These are phyloP conservation scores for Platycheirus albimanus DNA, from an alignment of 2,888 invertebrate genomes.

Conservation along the genomic window DNA sequence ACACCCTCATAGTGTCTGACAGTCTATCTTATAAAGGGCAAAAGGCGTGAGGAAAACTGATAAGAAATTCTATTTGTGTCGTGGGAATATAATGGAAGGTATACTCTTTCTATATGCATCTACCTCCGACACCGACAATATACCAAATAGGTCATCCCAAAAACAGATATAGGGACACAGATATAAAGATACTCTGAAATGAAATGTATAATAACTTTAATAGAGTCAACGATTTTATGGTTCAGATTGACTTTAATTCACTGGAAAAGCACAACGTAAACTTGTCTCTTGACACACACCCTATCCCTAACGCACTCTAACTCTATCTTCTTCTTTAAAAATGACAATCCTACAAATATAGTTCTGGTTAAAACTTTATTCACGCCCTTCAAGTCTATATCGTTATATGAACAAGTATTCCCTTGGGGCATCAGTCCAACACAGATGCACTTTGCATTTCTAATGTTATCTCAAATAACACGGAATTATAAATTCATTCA, in stretches of 20 bases:
- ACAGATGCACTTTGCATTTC: constrained; percentile 68
- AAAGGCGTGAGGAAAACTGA: constrained; percentile 22
- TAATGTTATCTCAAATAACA: constrained; percentile 65
- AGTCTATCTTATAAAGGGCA: neutral
- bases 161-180: constrained; percentile 7
- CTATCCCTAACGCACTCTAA: too few relatives aligned
- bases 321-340: too few relatives aligned
- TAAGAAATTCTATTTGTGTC: constrained; percentile 37
- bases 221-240: constrained; percentile 46
- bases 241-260: constrained; percentile 36
- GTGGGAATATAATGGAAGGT: constrained; percentile 27
- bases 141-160: constrained; percentile 35
- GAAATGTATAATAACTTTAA: constrained; percentile 25
- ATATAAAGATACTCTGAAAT: neutral
- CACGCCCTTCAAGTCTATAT: constrained; percentile 57
- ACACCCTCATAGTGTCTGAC: constrained; percentile 2
- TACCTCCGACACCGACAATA: too few relatives aligned
- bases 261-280: constrained; percentile 11
- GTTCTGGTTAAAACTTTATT: constrained; percentile 49
- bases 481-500: constrained; percentile 70
- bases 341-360: too few relatives aligned
- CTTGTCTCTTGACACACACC: constrained; percentile 6
- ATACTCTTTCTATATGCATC: too few relatives aligned
- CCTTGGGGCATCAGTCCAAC: constrained; percentile 44
- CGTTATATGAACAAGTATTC: too few relatives aligned